Evolutionary conservation across 2,888 invertebrate species (phyloP), one percentile per base, ranked within the genome.

Genomic region (Gastracanthus pulcherrimus): DNA sequence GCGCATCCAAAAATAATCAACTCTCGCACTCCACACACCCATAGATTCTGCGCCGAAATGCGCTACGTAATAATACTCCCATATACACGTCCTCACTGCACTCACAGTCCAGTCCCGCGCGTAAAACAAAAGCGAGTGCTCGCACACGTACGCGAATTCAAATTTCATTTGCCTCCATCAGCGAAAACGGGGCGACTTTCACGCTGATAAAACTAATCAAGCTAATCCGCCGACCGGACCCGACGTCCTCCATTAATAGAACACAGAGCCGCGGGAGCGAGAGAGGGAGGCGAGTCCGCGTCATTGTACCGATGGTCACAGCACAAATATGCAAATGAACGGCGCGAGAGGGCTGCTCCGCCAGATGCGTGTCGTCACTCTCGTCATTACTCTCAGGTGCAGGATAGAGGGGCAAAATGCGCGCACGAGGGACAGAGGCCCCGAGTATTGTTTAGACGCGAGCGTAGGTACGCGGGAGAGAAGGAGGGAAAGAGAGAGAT

Each of bases 361-460:
- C n/a, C 51, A 64, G 84, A 83, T 82, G 83, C 82, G 83, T 84
- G 83, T 85, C 84, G 85, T 85, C 84, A 82, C 80, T 77, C 83
- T 62, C 74, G 76, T 79, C 79, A 72, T 79, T 79, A 76, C 82
- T 82, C 79, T 60, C 71, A 83, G 82, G 84, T 82, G 64, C 82
- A 80, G 82, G 84, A 82, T 67, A 66, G 82, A 76, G 78, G 72
- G 60, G 55, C n/a, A 9, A 34, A 31, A 13, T 31, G 16, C 16
- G 72, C 16, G 31, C 19, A 13, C 34, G 55, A 9, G n/a, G 13
- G n/a, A 26, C 3, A 26, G 45, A 9, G 36, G 34, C 55, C 51
- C 38, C 64, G 26, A 13, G 36, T 80, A 83, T 83, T 88, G 88
- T 88, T 87, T 86, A 86, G 86, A 86, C 82, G 83, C 80, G 78